Evolutionary conservation across 2,888 invertebrate genomes (phyloP), one percentile per base, ranked within the genome.

Genomic region (Atrina japonica): DNA sequence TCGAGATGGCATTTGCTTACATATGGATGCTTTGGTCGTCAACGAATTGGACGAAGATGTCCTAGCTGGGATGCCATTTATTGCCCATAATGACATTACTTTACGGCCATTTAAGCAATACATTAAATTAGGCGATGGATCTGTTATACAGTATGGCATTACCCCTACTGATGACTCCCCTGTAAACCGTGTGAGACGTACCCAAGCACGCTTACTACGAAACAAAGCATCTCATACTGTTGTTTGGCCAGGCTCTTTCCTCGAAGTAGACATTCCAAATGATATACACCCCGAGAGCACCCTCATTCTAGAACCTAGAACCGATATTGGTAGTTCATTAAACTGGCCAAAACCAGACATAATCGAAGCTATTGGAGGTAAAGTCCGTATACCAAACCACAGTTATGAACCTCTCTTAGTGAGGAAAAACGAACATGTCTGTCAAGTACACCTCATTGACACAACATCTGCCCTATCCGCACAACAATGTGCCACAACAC

Each of bases 21-120:
- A 56, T 18, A 14, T 41, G 11, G 59, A 59, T 23, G 59, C 59
- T 21, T 25, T 59, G 9, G 59, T 59, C 9, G 59, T 49, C 16
- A 49, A 30, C n/a, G 35, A 61, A 14, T 11, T 61, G 16, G 30
- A 61, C 3, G 61, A 35, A 11, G 61, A 61, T 16, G 29, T 61
- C 16, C 30, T 49, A 7, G 65, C 73, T 29, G 79, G 75, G 2
- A 73, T 60, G 2, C 77, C 77, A 6, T 77, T 75, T 55, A 69
- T 78, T 65, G 52, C 55, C n/a, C 11, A n/a, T 11, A 78, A 78
- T 66, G 78, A 75, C 43, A 67, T 78, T 43, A 25, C 64, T n/a
- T 45, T 79, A 9, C 50, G 70, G 16, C 72, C 73, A 9, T 66
- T 68, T 7, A 75, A 65, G 25, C 63, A 58, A 2, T 27, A 66